Conservation (phyloP, 2,797 vertebrate genomes). For the Hippocampus kuda region DNA sequence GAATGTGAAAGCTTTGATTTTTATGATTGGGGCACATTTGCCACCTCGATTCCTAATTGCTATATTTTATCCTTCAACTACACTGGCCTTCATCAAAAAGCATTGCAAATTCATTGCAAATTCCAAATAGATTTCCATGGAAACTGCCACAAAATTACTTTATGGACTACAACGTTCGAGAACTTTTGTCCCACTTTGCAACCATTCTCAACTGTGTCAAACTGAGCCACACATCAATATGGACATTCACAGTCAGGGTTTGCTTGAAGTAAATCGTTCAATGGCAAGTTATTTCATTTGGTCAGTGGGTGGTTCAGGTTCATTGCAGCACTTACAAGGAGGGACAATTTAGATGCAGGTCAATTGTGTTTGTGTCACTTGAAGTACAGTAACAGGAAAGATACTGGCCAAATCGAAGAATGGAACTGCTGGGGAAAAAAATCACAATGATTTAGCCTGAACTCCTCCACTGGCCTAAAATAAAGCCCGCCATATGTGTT, state of each 20-base stretch:
- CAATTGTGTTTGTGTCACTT: background rate
- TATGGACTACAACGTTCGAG: background rate
- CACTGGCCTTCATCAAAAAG: background rate
- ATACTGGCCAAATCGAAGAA: background rate
- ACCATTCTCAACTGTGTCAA: background rate
- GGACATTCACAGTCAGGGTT: background rate
- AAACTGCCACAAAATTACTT: background rate
- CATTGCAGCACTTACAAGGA: background rate
- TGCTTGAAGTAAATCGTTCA: background rate
- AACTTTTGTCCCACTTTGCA: background rate
- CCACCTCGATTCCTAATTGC: no score
- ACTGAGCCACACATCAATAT: background rate
- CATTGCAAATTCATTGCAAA: background rate
- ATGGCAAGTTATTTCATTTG: background rate
- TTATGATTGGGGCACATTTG: background rate
- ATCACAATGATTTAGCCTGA: background rate
- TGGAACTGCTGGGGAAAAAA: background rate
- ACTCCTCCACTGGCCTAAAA: background rate
- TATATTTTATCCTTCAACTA: no score
- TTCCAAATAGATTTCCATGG: background rate
- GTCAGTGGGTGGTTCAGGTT: background rate
- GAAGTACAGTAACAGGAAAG: background rate
- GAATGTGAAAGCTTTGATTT: background rate
- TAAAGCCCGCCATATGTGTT: background rate
- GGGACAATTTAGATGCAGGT: background rate